phyloP scores from a whole-genome alignment of 2,888 invertebrate genomes.

The Rotaria sp. region DNA sequence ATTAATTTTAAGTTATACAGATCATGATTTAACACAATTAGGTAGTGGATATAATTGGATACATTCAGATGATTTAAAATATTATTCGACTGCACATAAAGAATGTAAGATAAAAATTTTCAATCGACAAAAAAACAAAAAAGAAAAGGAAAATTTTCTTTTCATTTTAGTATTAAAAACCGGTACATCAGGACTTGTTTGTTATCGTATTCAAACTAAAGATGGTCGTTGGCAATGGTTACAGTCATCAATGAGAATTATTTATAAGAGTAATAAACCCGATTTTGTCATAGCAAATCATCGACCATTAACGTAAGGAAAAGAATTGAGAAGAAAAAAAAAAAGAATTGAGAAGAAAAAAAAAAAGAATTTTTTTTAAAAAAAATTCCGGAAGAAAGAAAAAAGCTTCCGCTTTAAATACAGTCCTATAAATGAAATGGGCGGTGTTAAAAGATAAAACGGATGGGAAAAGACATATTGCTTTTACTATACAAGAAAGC shows the following conservation, averaged over 20 bases:
- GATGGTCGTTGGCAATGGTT: conserved; percentile 89
- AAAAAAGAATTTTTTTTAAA: conserved; percentile 60
- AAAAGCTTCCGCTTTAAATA: conserved; percentile 20
- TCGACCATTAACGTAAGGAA: conserved; percentile 90
- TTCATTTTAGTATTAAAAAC: conserved; percentile 81
- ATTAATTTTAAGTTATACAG: conserved; percentile 84
- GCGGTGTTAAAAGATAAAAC: not conserved
- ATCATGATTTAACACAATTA: conserved; percentile 74
- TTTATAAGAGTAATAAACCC: conserved; percentile 98
- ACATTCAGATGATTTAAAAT: conserved; percentile 91
- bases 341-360: no score
- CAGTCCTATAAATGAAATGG: not conserved
- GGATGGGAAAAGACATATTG: not conserved
- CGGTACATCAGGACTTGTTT: conserved; percentile 96
- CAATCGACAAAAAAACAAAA: conserved; percentile 61
- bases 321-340: no score
- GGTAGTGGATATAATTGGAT: conserved; percentile 84
- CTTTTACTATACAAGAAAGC: not conserved
- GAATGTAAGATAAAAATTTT: conserved; percentile 83
- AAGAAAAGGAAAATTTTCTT: not conserved
- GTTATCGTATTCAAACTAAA: conserved; percentile 90
- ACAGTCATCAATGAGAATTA: conserved; percentile 88
- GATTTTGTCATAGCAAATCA: conserved; percentile 98
- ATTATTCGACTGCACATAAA: conserved; percentile 95
- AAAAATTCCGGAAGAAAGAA: not conserved